phyloP scores from a whole-genome alignment of 1,140 invertebrate genomes.

The Drosophila nikananu region DNA sequence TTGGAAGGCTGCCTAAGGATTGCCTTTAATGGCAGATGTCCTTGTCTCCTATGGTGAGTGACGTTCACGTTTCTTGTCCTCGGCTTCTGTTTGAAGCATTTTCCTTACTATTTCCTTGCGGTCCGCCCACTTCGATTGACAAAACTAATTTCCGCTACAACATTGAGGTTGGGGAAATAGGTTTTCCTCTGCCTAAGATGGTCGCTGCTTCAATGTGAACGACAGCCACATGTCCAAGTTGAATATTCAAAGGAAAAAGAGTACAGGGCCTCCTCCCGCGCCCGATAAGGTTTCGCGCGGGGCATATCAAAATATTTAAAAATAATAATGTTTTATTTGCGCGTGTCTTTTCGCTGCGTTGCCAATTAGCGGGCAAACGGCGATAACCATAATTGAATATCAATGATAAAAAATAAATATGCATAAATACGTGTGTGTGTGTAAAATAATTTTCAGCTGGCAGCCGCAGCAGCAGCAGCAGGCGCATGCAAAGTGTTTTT shows the following conservation, averaged over 20 bases:
- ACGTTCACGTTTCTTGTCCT: not conserved
- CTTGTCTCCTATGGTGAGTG: not conserved
- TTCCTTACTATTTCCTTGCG: constrained; percentile 17
- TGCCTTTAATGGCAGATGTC: not conserved
- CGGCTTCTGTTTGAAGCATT: not conserved
- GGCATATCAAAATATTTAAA: constrained; percentile 30
- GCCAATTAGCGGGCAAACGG: constrained; percentile 61
- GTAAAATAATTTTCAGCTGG: constrained; percentile 35
- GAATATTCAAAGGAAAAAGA: not conserved
- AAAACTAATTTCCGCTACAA: constrained; percentile 55
- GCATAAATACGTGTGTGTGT: constrained; percentile 30
- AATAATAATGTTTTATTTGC: constrained; percentile 53
- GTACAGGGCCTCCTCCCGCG: not conserved
- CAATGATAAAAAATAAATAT: constrained; percentile 66
- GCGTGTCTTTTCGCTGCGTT: constrained; percentile 53
- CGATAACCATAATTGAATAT: constrained; percentile 77
- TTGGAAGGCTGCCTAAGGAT: not conserved
- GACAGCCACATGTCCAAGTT: constrained; percentile 35
- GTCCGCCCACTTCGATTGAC: constrained; percentile 24
- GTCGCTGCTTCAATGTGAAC: constrained; percentile 19
- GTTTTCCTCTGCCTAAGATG: constrained; percentile 14
- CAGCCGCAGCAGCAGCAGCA: constrained; percentile 17
- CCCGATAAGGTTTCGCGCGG: not conserved
- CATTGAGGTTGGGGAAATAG: constrained; percentile 8
- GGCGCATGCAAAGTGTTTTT: constrained; percentile 28